A percentile compares a stretch with the other conserved stretches of the same genome.
These are phyloP conservation scores for Napeogenes sylphis DNA, from an alignment of 2,888 invertebrate genomes.

Conservation along the genomic window DNA sequence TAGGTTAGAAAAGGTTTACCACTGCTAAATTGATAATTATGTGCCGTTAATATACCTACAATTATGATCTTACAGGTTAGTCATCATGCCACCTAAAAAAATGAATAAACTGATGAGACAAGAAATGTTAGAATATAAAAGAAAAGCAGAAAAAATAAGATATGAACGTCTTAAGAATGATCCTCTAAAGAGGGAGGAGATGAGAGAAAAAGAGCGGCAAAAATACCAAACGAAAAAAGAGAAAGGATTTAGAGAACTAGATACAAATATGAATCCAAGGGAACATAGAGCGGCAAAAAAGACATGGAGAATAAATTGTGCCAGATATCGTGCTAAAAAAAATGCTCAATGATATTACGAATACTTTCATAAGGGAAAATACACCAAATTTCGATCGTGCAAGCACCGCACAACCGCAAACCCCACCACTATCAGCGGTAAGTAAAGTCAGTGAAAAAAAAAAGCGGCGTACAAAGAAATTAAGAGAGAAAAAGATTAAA, in stretches of 20 bases:
- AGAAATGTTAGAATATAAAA: conserved; percentile 29
- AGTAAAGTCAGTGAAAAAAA: conserved; percentile 18
- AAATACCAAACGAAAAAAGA: conserved; percentile 21
- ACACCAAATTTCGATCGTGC: conserved; percentile 21
- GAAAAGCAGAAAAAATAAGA: conserved; percentile 29
- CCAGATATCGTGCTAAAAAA: conserved; percentile 26
- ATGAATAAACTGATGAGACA: conserved; percentile 26
- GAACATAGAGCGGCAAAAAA: conserved; percentile 27
- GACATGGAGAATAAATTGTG: conserved; percentile 24
- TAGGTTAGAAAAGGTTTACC: too few relatives aligned
- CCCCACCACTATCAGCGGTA: conserved; percentile 16
- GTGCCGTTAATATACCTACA: too few relatives aligned
- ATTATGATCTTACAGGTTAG: too few relatives aligned
- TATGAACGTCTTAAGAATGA: conserved; percentile 31
- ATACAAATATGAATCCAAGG: conserved; percentile 25
- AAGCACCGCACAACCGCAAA: conserved; percentile 12
- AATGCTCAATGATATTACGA: conserved; percentile 28
- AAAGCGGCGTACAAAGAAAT: conserved; percentile 1
- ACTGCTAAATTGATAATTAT: too few relatives aligned
- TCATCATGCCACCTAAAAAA: conserved; percentile 13
- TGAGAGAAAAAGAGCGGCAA: conserved; percentile 25
- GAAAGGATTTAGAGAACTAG: conserved; percentile 22
- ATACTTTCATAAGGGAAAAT: conserved; percentile 24
- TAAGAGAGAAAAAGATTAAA: not conserved
- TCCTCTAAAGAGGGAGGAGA: conserved; percentile 26